Percentiles rank a stretch among this genome's conserved stretches.
Evolutionary conservation across 1,140 invertebrate species (phyloP).

Genomic region (Macrobrachium rosenbergii): DNA sequence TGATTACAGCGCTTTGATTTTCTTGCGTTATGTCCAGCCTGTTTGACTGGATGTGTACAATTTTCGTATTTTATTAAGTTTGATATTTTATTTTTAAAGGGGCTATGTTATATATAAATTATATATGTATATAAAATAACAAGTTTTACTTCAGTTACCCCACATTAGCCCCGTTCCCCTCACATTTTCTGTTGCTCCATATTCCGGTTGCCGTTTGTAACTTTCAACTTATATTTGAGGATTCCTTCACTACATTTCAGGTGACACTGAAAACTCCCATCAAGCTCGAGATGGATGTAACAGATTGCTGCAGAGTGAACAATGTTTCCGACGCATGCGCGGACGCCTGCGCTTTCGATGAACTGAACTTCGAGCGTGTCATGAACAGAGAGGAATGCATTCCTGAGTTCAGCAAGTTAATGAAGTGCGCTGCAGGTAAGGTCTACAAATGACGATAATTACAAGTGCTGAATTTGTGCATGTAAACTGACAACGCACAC

Average conservation of each 20-base stretch:
- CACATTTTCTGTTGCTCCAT: background rate
- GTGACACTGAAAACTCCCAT: background rate
- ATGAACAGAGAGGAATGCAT: slow-evolving; percentile 84
- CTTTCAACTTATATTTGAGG: background rate
- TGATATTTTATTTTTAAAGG: too few species aligned
- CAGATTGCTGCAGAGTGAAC: slow-evolving; percentile 81
- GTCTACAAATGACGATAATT: too few species aligned
- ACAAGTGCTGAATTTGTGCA: too few species aligned
- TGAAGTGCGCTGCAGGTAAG: slow-evolving; percentile 84
- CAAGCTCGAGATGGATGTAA: slow-evolving; percentile 74
- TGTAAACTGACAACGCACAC: too few species aligned
- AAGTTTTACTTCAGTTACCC: background rate
- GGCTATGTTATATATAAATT: background rate
- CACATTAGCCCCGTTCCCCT: background rate
- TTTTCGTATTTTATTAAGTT: too few species aligned
- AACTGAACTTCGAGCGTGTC: slow-evolving; percentile 82
- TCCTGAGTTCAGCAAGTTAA: slow-evolving; percentile 85
- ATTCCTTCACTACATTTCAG: background rate
- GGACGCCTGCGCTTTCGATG: slow-evolving; percentile 83
- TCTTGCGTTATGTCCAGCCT: too few species aligned
- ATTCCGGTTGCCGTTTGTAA: background rate
- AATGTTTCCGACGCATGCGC: slow-evolving; percentile 81
- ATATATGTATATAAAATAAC: slow-evolving; percentile 13
- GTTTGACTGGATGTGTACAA: too few species aligned
- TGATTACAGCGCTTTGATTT: too few species aligned